phyloP scores from a whole-genome alignment of 2,888 invertebrate species.

The Thereva nobilitata region DNA sequence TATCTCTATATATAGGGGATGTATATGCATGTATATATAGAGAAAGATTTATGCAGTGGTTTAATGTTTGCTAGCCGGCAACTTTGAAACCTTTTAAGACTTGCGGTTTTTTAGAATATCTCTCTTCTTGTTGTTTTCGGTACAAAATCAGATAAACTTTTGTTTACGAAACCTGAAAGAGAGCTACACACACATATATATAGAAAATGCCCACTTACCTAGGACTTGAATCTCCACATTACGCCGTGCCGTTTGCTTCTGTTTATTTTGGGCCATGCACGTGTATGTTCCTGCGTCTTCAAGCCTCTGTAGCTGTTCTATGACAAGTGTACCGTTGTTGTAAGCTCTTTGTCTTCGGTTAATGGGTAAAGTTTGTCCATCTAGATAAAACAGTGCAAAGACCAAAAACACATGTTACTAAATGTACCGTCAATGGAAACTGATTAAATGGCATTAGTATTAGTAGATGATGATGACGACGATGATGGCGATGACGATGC shows the following conservation, averaged over 20 bases:
- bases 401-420: slow-evolving; percentile 29
- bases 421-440: no score
- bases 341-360: slow-evolving; percentile 86
- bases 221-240: slow-evolving; percentile 76
- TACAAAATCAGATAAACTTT: slow-evolving; percentile 24
- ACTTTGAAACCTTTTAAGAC: neutral
- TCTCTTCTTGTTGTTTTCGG: no score
- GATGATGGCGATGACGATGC: neutral
- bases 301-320: slow-evolving; percentile 81
- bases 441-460: slow-evolving; percentile 8
- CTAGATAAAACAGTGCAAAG: slow-evolving; percentile 57
- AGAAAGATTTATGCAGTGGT: neutral
- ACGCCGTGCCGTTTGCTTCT: slow-evolving; percentile 75
- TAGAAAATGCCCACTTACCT: slow-evolving; percentile 58
- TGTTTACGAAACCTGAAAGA: no score
- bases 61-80: neutral
- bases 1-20: neutral
- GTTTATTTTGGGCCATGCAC: slow-evolving; percentile 84
- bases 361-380: slow-evolving; percentile 82
- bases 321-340: slow-evolving; percentile 82
- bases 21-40: neutral
- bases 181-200: neutral
- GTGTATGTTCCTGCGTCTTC: slow-evolving; percentile 90
- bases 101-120: neutral
- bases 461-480: neutral